Evolutionary conservation across 1,140 invertebrate species (phyloP).

Genomic region (Uloborus diversus): DNA sequence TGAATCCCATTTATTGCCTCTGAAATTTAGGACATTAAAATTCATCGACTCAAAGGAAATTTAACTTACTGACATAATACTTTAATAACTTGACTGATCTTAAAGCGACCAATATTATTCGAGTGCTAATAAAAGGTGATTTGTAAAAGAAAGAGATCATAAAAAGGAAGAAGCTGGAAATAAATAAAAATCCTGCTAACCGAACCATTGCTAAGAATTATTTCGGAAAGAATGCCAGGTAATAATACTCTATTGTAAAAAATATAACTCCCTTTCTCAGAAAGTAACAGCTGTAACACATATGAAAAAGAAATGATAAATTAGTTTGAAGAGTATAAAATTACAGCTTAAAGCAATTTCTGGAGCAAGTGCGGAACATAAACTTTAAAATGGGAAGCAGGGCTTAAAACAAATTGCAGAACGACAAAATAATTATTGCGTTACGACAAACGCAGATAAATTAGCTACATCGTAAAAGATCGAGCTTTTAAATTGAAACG

Average conservation of each 20-base stretch:
- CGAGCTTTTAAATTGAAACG: background rate
- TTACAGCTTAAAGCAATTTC: constrained; percentile 46
- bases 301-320: constrained; percentile 41
- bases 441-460: constrained; percentile 41
- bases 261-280: background rate
- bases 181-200: constrained; percentile 21
- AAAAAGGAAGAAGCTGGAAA: background rate
- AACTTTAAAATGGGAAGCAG: constrained; percentile 28
- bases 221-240: constrained; percentile 20
- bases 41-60: too few relatives aligned
- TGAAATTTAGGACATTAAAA: too few relatives aligned
- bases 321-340: constrained; percentile 42
- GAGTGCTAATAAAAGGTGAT: background rate
- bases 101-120: background rate
- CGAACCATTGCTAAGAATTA: constrained; percentile 22
- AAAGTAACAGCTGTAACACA: constrained; percentile 21
- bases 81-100: background rate
- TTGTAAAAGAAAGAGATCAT: background rate
- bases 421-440: constrained; percentile 40
- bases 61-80: background rate
- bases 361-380: constrained; percentile 33
- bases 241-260: constrained; percentile 7
- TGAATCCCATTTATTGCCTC: too few relatives aligned
- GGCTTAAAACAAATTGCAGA: constrained; percentile 35
- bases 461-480: constrained; percentile 20